A percentile compares a stretch with the other conserved stretches of the same genome.
Conservation (phyloP, 2,113 vertebrate species). For the Apodemus speciosus region DNA sequence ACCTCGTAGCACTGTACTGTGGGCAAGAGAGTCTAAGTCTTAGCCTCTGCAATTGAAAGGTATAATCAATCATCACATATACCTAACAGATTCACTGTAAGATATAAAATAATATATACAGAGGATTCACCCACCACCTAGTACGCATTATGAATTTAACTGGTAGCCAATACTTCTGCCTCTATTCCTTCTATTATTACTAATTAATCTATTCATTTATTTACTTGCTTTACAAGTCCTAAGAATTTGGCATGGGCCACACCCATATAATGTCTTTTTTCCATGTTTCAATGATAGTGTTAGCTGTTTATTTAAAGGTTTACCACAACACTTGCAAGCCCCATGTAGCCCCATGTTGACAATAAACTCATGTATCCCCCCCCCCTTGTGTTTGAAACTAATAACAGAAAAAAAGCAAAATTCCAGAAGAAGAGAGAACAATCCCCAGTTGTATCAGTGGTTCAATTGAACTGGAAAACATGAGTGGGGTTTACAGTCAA, state of each 20-base stretch:
- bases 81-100: background rate
- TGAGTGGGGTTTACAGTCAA: background rate
- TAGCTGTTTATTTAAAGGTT: conserved; percentile 8
- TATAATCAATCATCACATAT: background rate
- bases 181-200: background rate
- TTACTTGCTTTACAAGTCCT: conserved; percentile 22
- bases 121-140: background rate
- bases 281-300: background rate
- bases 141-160: background rate
- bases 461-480: background rate
- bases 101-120: background rate
- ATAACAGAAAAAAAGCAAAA: conserved; percentile 22
- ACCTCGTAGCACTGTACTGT: no score
- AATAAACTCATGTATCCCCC: background rate
- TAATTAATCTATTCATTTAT: background rate
- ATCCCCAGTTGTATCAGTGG: background rate
- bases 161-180: background rate
- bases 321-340: background rate
- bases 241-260: background rate
- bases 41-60: background rate
- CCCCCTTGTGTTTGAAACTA: conserved; percentile 20
- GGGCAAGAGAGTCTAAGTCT: background rate
- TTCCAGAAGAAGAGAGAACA: conserved; percentile 52
- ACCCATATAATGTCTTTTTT: background rate
- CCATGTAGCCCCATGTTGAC: background rate